phyloP scores from a whole-genome alignment of 30 jellyfish, hydroid and myxozoan species.

The Pelagia noctiluca region DNA sequence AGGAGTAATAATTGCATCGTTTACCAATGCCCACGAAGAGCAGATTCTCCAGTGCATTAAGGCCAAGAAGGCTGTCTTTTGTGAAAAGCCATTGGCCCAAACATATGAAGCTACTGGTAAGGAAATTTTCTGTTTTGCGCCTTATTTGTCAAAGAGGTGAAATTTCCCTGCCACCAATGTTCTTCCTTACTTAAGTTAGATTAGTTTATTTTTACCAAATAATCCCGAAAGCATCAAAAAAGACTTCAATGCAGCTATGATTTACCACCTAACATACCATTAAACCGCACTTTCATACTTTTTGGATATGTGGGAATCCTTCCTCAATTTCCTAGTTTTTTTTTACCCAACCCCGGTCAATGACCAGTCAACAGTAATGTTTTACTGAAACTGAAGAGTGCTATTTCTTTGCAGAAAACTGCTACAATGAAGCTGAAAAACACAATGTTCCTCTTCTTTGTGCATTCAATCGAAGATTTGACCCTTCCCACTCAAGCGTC shows the following conservation, averaged over 20 bases:
- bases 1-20: conserved; percentile 91
- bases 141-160: neutral
- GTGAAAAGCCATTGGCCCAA: conserved; percentile 98
- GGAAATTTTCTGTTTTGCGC: neutral
- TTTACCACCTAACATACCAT: too few species aligned
- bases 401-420: conserved; percentile 47
- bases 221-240: too few species aligned
- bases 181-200: neutral
- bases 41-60: conserved; percentile 64
- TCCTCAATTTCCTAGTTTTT: too few species aligned
- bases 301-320: too few species aligned
- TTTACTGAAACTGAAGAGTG: too few species aligned
- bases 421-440: conserved; percentile 86
- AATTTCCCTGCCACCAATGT: neutral
- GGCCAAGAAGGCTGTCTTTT: conserved; percentile 92
- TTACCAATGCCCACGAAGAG: conserved; percentile 86
- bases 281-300: too few species aligned
- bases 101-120: conserved; percentile 84
- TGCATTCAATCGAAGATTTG: conserved; percentile 99
- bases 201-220: too few species aligned
- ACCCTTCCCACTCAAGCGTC: conserved; percentile 82
- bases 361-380: too few species aligned
- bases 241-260: too few species aligned
- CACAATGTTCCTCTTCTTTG: conserved; percentile 81
- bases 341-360: too few species aligned